Base-by-base conservation (phyloP, 1,140 invertebrate genomes). In the Drosophila sp. region DNA sequence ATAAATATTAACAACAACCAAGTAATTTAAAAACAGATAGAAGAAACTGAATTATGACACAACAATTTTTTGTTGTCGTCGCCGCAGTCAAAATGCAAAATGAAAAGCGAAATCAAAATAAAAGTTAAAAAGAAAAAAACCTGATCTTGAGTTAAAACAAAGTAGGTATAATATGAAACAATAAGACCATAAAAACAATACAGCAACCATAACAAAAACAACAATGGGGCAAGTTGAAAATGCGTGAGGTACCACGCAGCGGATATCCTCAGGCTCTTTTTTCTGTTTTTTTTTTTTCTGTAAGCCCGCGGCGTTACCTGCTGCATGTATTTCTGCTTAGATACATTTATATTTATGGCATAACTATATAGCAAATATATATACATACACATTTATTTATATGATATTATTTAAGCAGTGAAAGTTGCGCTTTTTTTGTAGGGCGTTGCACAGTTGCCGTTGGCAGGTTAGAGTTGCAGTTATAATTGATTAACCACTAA, bases 51-150 rank as follows among this genome's bases (percentile, higher is more conserved):
- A 56, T 65, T 73, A 80, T 80, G 72, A 84, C 76, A 84, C 76
- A 83, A 83, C 80, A 61, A 69, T 76, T 72, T 78, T 76, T 9
- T 27, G 13, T 43, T 63, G 78, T 21, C 21, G 21, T 21, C 21
- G 21, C 4, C 21, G 21, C 21, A 21, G 21, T 76, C 72, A 36
- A 76, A 80, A 78, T 76, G 80, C 57, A 51, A 74, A 77, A 86
- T 75, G 62, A 84, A 84, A 80, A 86, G 51, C 66, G 43, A 82
- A 59, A 78, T 50, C 66, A 76, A 84, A 80, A 83, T 83, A 79
- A 83, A 72, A 66, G 51, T 43, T 34, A 5, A 57, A 41, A 65
- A 51, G 54, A 38, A 70, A 38, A 72, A 73, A 73, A 69, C 54
- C 56, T 56, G 53, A 48, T 57, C 48, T 69, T 62, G 64, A 56